phyloP scores from a whole-genome alignment of 1,140 invertebrate species.

The fruit fly (Drosophila melanogaster) region DNA sequence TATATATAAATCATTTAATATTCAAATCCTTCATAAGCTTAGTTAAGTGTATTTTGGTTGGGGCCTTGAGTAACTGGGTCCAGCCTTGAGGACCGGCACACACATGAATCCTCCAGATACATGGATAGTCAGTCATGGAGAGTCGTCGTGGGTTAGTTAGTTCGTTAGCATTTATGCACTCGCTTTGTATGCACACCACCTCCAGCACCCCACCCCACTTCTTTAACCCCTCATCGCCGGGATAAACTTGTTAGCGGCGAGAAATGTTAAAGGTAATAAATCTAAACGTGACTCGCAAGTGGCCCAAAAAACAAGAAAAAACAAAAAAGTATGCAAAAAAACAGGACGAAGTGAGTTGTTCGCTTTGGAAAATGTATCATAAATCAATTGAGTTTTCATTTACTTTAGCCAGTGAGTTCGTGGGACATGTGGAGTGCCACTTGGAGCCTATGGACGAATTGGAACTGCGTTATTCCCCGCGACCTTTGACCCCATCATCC shows the following conservation, averaged over 20 bases:
- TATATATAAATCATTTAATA: too few species aligned
- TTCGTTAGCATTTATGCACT: slow-evolving; percentile 80
- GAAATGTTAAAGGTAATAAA: slow-evolving; percentile 64
- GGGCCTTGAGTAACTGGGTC: not conserved
- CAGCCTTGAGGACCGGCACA: slow-evolving; percentile 7
- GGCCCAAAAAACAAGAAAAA: slow-evolving; percentile 5
- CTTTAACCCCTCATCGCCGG: slow-evolving; percentile 1
- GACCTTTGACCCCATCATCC: slow-evolving; percentile 9
- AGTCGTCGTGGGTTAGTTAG: slow-evolving; percentile 76
- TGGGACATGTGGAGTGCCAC: slow-evolving; percentile 20
- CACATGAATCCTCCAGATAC: slow-evolving; percentile 20
- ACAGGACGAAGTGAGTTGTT: slow-evolving; percentile 6
- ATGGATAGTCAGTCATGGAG: slow-evolving; percentile 25
- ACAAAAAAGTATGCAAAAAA: not conserved
- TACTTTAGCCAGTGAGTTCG: not conserved
- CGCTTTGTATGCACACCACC: slow-evolving; percentile 47
- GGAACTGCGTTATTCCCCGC: not conserved
- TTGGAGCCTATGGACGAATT: not conserved
- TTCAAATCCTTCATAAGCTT: too few species aligned
- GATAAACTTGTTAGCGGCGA: slow-evolving; percentile 56
- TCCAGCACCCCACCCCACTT: not conserved
- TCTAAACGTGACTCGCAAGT: slow-evolving; percentile 55
- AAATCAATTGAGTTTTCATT: slow-evolving; percentile 53
- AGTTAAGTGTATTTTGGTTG: too few species aligned
- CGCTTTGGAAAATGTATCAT: slow-evolving; percentile 27